A percentile compares a stretch with the other conserved stretches of the same genome.
These are phyloP conservation scores for Calidris pygmaea DNA, from an alignment of 2,113 vertebrate species.

Conservation along the genomic window DNA sequence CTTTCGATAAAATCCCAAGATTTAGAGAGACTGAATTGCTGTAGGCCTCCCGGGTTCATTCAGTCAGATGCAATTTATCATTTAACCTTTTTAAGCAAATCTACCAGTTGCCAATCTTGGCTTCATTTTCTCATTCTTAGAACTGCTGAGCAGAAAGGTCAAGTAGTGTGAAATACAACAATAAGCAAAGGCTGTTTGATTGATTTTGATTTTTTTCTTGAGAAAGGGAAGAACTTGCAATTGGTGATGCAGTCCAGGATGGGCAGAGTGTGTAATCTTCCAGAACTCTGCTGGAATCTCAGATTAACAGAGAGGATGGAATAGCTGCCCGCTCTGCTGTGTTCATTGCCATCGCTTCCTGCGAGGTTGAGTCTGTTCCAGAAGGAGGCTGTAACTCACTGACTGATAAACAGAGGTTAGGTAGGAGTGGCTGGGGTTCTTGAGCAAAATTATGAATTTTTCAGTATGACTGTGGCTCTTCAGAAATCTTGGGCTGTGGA, in stretches of 20 bases:
- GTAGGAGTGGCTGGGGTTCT: background rate
- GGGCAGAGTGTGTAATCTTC: background rate
- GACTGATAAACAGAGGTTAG: background rate
- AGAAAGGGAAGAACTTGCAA: background rate
- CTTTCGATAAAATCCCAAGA: background rate
- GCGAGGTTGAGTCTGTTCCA: background rate
- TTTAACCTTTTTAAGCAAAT: conserved; percentile 24
- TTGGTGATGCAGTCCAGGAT: background rate
- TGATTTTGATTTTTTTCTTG: background rate
- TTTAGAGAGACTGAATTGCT: background rate
- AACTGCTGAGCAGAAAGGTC: background rate
- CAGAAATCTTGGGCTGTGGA: background rate
- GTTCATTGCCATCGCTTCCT: background rate
- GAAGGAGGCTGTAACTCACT: background rate
- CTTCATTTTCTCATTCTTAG: background rate
- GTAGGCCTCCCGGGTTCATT: background rate
- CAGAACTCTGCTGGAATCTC: background rate
- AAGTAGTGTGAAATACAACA: background rate
- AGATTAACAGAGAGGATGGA: background rate
- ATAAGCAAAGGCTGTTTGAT: background rate
- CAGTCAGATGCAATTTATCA: background rate
- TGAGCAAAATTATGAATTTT: background rate
- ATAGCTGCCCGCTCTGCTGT: background rate
- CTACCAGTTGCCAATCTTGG: background rate
- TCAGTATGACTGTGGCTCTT: background rate